phyloP scores from a whole-genome alignment of 2,797 vertebrate genomes.

The Neoniphon sammara region DNA sequence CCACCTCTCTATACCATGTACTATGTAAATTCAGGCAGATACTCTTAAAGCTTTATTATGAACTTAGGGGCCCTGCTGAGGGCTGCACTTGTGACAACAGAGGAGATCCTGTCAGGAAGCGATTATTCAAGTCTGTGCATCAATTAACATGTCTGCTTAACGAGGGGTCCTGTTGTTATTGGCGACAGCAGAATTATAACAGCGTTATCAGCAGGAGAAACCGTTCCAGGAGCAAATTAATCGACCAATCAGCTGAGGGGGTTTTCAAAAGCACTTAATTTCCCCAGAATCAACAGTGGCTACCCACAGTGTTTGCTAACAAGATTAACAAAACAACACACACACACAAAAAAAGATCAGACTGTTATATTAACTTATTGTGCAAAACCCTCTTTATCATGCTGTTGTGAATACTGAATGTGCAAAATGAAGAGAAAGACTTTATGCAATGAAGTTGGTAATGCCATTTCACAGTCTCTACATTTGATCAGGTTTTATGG shows the following conservation, averaged over 20 bases:
- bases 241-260: conserved; percentile 33
- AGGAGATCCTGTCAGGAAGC: conserved; percentile 71
- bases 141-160: conserved; percentile 72
- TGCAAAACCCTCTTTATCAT: background rate
- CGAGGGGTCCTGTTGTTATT: conserved; percentile 65
- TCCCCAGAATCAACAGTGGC: conserved; percentile 37
- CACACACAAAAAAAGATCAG: conserved; percentile 5
- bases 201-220: conserved; percentile 53
- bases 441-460: background rate
- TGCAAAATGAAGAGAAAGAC: background rate
- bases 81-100: conserved; percentile 51
- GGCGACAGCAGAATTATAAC: conserved; percentile 69
- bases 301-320: conserved; percentile 25
- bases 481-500: background rate
- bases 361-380: background rate
- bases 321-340: conserved; percentile 13
- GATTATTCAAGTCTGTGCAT: conserved; percentile 75
- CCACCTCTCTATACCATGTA: background rate
- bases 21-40: background rate
- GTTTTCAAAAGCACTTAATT: conserved; percentile 52
- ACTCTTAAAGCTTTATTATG: conserved; percentile 52
- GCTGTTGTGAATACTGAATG: background rate
- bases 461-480: too few species aligned
- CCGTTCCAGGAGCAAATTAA: conserved; percentile 57
- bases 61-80: conserved; percentile 54